phyloP scores from a whole-genome alignment of 1,140 invertebrate genomes.

The Aphaenogaster ashmeadi region DNA sequence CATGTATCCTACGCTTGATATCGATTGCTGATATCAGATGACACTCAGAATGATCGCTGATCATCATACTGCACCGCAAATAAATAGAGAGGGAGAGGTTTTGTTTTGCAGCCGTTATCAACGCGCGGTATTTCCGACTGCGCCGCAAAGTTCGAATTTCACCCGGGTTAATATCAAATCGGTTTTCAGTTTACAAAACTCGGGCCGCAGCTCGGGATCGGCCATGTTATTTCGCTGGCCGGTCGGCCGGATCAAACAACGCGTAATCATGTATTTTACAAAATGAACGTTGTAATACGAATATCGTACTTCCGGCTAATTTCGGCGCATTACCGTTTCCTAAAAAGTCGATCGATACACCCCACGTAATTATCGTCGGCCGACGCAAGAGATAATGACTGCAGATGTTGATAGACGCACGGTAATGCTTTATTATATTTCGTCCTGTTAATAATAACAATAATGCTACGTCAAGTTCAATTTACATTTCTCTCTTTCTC shows the following conservation, averaged over 20 bases:
- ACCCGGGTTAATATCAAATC: slow-evolving; percentile 59
- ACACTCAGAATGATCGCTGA: slow-evolving; percentile 37
- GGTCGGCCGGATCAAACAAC: slow-evolving; percentile 46
- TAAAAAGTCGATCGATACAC: slow-evolving; percentile 48
- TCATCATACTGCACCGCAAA: slow-evolving; percentile 20
- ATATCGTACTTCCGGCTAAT: slow-evolving; percentile 60
- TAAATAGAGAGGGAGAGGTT: slow-evolving; percentile 23
- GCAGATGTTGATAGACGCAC: slow-evolving; percentile 37
- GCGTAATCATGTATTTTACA: slow-evolving; percentile 60
- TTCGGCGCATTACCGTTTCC: slow-evolving; percentile 51
- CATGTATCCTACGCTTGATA: not conserved
- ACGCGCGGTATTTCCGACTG: slow-evolving; percentile 30
- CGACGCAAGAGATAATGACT: slow-evolving; percentile 46
- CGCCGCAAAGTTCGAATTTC: slow-evolving; percentile 44
- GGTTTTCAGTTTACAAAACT: slow-evolving; percentile 62
- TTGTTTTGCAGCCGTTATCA: slow-evolving; percentile 36
- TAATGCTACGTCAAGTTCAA: not conserved
- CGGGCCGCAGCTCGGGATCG: slow-evolving; percentile 27
- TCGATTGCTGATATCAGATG: slow-evolving; percentile 26
- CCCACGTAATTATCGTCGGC: slow-evolving; percentile 39
- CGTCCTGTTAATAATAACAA: slow-evolving; percentile 21
- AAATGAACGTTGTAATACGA: slow-evolving; percentile 59
- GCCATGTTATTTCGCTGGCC: slow-evolving; percentile 48
- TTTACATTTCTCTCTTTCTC: not conserved
- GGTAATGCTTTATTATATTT: not conserved